phyloP scores from a whole-genome alignment of 2,113 vertebrate species.

The Lophochroa leadbeateri region DNA sequence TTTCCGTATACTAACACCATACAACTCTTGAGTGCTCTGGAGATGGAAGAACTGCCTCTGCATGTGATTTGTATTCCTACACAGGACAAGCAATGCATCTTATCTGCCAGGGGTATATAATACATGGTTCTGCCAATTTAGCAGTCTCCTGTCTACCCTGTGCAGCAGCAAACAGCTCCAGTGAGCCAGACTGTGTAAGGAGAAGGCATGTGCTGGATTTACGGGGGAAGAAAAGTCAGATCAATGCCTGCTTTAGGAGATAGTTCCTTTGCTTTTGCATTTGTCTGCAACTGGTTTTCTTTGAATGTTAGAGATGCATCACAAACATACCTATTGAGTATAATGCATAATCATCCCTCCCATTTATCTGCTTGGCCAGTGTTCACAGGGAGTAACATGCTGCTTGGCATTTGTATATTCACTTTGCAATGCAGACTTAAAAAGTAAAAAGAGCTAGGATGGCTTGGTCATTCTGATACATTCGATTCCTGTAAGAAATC shows the following conservation, averaged over 20 bases:
- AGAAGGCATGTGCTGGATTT: background rate
- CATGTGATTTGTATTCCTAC: background rate
- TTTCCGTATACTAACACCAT: background rate
- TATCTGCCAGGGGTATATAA: conserved; percentile 17
- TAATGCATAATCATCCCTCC: background rate
- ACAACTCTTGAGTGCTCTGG: background rate
- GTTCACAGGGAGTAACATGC: background rate
- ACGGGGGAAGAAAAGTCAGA: background rate
- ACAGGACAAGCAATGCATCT: background rate
- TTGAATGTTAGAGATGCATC: background rate
- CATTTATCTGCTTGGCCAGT: background rate
- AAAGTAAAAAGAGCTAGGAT: background rate
- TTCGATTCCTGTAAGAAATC: background rate
- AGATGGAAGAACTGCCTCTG: background rate
- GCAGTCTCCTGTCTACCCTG: background rate
- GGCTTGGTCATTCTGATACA: background rate
- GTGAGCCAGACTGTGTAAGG: background rate
- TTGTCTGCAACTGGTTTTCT: background rate
- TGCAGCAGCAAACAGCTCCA: background rate
- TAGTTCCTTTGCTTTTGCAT: background rate
- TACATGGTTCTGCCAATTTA: background rate
- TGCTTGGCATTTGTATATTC: accelerated
- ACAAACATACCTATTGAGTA: background rate
- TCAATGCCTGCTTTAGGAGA: background rate
- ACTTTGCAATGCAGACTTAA: background rate